Conservation (phyloP, 2,113 vertebrate species). For the Mola mola region DNA sequence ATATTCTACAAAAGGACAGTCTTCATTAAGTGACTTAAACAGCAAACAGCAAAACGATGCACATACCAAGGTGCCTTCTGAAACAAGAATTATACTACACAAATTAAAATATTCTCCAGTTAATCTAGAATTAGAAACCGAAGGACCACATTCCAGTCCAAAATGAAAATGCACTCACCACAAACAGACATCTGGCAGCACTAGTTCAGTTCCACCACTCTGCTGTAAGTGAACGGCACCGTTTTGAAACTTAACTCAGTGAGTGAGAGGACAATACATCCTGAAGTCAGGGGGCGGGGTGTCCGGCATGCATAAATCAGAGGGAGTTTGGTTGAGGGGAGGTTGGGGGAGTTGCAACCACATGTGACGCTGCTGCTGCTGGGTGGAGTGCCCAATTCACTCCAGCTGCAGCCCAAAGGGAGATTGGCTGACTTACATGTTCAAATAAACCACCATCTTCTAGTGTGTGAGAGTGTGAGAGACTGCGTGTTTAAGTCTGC, state of each 20-base stretch:
- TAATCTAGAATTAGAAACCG: too few species aligned
- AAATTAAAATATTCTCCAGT: neutral
- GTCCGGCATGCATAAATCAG: constrained; percentile 50
- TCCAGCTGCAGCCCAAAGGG: constrained; percentile 62
- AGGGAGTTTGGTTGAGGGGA: constrained; percentile 13
- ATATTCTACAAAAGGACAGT: constrained; percentile 2
- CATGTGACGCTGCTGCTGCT: constrained; percentile 59
- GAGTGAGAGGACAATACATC: constrained; percentile 59
- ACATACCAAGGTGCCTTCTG: neutral
- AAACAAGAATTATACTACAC: neutral
- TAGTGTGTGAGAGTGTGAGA: constrained; percentile 12
- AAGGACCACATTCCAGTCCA: constrained; percentile 45
- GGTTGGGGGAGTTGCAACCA: constrained; percentile 44
- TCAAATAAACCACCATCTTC: constrained; percentile 68
- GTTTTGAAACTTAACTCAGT: constrained; percentile 50
- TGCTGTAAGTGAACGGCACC: constrained; percentile 39
- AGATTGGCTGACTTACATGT: constrained; percentile 67
- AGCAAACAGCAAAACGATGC: neutral
- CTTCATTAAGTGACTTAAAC: constrained; percentile 2
- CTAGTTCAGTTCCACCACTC: constrained; percentile 33
- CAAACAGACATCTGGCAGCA: constrained; percentile 49
- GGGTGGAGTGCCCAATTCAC: constrained; percentile 65
- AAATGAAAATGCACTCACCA: constrained; percentile 73
- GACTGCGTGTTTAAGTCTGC: constrained; percentile 35
- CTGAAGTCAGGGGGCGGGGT: constrained; percentile 58